Evolutionary conservation across 2,888 invertebrate genomes (phyloP), one percentile per base, ranked within the genome.

Genomic region (Acleris laterana): DNA sequence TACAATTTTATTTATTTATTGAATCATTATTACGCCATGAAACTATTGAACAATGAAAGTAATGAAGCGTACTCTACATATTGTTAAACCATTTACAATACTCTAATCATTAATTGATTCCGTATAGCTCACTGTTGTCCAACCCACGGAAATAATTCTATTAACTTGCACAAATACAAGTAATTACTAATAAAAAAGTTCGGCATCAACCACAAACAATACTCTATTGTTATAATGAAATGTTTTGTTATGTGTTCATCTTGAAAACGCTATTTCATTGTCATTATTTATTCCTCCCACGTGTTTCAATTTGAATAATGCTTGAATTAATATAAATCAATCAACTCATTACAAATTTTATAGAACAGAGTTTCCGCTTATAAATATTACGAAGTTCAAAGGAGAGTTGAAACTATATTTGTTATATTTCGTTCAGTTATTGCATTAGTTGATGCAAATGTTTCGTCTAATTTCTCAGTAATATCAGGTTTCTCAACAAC

Each of bases 141-240:
- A 70, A 69, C 79, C 78, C 80, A 83, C 81, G 77, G 79, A 77
- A 80, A 77, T 77, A 76, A 76, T 78, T 77, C 72, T 69, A 76
- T 53, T 60, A 55, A 69, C 73, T 73, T 74, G 72, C 67, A 71
- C 70, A 74, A 78, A 84, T 82, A 84, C 80, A 82, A 79, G 75
- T 81, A 76, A 84, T 85, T 84, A 82, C 78, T 75, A 73, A 81
- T 83, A 80, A 84, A 85, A 85, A 81, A 74, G 71, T 75, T 25
- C 76, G 81, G 73, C 76, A 77, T 79, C 77, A 83, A 84, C 82
- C 81, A 84, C 79, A 87, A 88, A 90, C 91, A 91, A 90, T 91
- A 80, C 80, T 70, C 84, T 80, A 89, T 90, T 90, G 88, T 89
- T 81, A 75, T 81, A 84, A 86, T 85, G 82, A 85, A 84, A 86